phyloP scores from a whole-genome alignment of 2,888 invertebrate genomes.

The Sinelater perroti region DNA sequence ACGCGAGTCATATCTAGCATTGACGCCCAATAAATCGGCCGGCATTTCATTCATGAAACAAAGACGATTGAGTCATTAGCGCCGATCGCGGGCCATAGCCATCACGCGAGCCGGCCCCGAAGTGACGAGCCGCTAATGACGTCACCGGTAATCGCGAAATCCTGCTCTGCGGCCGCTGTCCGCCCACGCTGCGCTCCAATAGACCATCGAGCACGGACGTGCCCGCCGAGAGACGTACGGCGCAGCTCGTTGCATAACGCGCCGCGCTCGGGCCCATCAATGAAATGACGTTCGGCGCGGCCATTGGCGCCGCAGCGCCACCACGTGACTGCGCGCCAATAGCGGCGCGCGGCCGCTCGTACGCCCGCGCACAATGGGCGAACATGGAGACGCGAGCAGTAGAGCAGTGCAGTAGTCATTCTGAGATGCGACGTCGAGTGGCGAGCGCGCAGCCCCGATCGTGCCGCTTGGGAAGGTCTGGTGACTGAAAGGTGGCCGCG shows the following conservation, averaged over 20 bases:
- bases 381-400: slow-evolving; percentile 31
- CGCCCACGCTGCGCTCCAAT: slow-evolving; percentile 38
- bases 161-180: slow-evolving; percentile 43
- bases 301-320: slow-evolving; percentile 53
- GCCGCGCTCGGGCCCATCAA: slow-evolving; percentile 55
- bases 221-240: slow-evolving; percentile 19
- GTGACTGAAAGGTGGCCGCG: slow-evolving; percentile 32
- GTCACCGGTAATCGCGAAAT: slow-evolving; percentile 49
- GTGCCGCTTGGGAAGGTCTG: slow-evolving; percentile 11
- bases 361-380: slow-evolving; percentile 46
- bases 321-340: slow-evolving; percentile 62
- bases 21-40: slow-evolving; percentile 1
- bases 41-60: slow-evolving; percentile 29
- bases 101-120: slow-evolving; percentile 44
- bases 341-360: slow-evolving; percentile 43
- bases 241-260: slow-evolving; percentile 12
- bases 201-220: slow-evolving; percentile 16
- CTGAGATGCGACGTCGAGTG: slow-evolving; percentile 46
- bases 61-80: slow-evolving; percentile 26
- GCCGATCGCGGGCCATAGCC: slow-evolving; percentile 20
- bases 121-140: slow-evolving; percentile 48
- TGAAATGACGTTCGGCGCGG: slow-evolving; percentile 63
- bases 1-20: no score
- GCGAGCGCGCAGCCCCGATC: slow-evolving; percentile 23
- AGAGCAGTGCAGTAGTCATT: slow-evolving; percentile 45